phyloP scores from a whole-genome alignment of 2,888 invertebrate species.

The Agrenia bidenticulata region DNA sequence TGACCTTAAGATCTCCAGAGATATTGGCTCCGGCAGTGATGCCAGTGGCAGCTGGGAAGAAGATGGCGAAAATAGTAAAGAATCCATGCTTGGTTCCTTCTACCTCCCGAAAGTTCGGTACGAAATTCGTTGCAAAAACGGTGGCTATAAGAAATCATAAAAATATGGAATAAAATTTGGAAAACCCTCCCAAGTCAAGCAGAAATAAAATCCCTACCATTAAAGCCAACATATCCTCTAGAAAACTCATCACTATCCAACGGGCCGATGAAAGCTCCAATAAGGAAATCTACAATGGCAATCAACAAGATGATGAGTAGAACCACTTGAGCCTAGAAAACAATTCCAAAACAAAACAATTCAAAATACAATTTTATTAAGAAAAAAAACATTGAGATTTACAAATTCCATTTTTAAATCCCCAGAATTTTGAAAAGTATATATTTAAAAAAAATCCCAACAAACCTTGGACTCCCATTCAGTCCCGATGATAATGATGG shows the following conservation, averaged over 20 bases:
- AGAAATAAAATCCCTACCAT: conserved; percentile 61
- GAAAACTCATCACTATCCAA: conserved; percentile 67
- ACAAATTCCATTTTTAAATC: neutral
- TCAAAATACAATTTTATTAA: too few species aligned
- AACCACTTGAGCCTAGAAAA: conserved; percentile 82
- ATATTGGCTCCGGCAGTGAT: conserved; percentile 62
- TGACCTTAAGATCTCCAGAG: conserved; percentile 62
- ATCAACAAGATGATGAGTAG: conserved; percentile 77
- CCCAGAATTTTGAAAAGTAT: too few species aligned
- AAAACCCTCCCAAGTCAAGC: too few species aligned
- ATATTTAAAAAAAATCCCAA: too few species aligned
- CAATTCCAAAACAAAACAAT: too few species aligned
- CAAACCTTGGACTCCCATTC: conserved; percentile 91
- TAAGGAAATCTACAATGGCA: conserved; percentile 83
- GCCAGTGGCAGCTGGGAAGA: conserved; percentile 64
- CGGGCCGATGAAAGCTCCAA: conserved; percentile 84
- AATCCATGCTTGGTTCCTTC: conserved; percentile 57
- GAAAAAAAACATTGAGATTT: neutral
- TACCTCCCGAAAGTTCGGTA: conserved; percentile 49
- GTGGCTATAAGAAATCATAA: conserved; percentile 35
- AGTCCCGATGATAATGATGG: conserved; percentile 75
- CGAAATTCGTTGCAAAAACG: conserved; percentile 51
- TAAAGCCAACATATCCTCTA: conserved; percentile 86
- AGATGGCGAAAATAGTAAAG: conserved; percentile 63
- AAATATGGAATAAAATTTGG: too few species aligned